Evolutionary conservation across 2,797 vertebrate species (phyloP).

Genomic region (Acanthurus leucopareius): DNA sequence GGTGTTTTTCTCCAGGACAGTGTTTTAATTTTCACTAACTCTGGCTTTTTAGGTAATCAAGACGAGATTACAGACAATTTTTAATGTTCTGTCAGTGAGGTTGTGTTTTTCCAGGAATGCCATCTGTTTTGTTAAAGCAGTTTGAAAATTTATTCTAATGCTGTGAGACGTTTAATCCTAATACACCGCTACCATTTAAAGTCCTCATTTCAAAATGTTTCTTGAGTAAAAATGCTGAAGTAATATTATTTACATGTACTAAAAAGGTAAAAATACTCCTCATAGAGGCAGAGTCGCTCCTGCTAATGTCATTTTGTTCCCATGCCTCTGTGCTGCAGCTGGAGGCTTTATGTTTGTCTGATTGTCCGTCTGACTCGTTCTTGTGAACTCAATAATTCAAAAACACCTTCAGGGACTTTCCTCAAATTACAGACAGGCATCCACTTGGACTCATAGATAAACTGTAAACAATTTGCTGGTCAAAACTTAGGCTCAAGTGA

Average conservation of each 20-base stretch:
- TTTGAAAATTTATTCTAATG: neutral
- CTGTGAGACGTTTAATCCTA: neutral
- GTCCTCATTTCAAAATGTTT: neutral
- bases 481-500: too few relatives aligned
- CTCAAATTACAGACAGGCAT: too few relatives aligned
- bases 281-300: too few relatives aligned
- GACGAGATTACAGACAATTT: conserved; percentile 37
- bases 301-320: too few relatives aligned
- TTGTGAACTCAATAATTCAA: too few relatives aligned
- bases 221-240: neutral
- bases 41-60: conserved; percentile 24
- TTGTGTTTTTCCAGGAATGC: conserved; percentile 23
- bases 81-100: conserved; percentile 17
- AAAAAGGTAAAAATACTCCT: neutral
- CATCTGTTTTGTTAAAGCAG: conserved; percentile 24
- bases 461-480: too few relatives aligned
- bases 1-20: conserved; percentile 45
- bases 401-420: too few relatives aligned
- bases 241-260: neutral
- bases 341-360: too few relatives aligned
- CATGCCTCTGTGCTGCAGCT: too few relatives aligned
- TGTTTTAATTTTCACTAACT: conserved; percentile 46
- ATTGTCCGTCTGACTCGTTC: too few relatives aligned
- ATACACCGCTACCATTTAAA: neutral
- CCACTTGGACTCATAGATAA: too few relatives aligned